Percentiles rank a stretch among this genome's conserved stretches.
Evolutionary conservation across 2,888 invertebrate species (phyloP).

Genomic region (Hypomecis punctinalis): DNA sequence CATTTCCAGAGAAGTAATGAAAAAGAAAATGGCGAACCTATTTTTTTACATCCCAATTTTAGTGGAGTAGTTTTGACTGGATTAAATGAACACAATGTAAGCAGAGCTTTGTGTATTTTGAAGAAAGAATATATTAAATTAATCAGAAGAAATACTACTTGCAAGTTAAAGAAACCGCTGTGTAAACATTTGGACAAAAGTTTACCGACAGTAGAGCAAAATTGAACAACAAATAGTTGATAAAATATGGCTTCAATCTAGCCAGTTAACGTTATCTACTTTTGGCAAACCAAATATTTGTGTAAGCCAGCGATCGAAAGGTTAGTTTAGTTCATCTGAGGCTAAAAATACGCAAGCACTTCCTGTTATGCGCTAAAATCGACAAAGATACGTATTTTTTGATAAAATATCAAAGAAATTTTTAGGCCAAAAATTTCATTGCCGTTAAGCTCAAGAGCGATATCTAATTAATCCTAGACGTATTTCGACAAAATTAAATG

Average conservation of each 20-base stretch:
- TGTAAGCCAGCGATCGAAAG: conserved; percentile 16
- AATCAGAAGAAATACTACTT: background rate
- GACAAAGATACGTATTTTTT: background rate
- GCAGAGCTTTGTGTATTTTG: background rate
- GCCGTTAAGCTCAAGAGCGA: too few relatives aligned
- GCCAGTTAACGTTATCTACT: conserved; percentile 28
- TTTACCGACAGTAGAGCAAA: conserved; percentile 13
- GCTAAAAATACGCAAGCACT: background rate
- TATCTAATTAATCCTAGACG: too few relatives aligned
- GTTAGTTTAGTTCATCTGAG: conserved; percentile 16
- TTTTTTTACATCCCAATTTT: too few relatives aligned
- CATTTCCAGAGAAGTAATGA: too few relatives aligned
- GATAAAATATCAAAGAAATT: conserved; percentile 1
- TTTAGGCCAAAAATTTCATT: background rate
- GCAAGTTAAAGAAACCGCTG: background rate
- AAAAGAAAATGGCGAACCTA: too few relatives aligned
- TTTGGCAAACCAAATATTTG: conserved; percentile 33
- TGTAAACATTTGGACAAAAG: conserved; percentile 23
- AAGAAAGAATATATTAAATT: background rate
- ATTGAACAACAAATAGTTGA: conserved; percentile 19
- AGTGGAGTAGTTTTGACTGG: too few relatives aligned
- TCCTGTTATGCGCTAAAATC: background rate
- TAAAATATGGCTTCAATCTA: conserved; percentile 17
- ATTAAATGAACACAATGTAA: too few relatives aligned
- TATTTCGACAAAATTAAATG: too few relatives aligned